A percentile compares a stretch with the other conserved stretches of the same genome.
phyloP scores from a whole-genome alignment of 2,113 vertebrate species.

The Aspiorhynchus laticeps region DNA sequence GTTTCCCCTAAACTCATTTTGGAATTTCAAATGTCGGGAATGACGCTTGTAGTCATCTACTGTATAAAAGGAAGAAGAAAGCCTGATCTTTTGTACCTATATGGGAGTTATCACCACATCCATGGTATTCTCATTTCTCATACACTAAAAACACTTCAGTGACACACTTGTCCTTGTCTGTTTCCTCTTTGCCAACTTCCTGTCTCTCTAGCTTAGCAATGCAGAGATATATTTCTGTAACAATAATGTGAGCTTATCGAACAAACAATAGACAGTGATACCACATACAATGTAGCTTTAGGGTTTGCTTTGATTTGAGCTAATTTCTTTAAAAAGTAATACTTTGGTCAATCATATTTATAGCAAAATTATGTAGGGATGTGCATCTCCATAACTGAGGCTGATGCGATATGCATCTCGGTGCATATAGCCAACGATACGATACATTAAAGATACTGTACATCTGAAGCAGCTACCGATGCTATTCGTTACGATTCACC shows the following conservation, averaged over 20 bases:
- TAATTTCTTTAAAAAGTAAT: no score
- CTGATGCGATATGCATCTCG: no score
- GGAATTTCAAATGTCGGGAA: background rate
- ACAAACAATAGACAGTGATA: background rate
- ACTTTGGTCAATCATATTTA: no score
- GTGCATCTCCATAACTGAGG: no score
- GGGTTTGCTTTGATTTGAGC: no score
- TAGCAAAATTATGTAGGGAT: no score
- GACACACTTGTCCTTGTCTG: background rate
- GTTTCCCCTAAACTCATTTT: background rate
- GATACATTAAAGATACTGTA: no score
- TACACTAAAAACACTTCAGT: background rate
- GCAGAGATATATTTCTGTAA: background rate
- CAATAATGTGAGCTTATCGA: background rate
- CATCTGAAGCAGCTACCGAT: no score
- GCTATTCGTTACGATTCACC: no score
- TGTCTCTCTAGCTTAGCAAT: background rate
- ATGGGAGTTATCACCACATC: background rate
- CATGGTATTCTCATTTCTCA: background rate
- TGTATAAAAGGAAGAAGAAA: background rate
- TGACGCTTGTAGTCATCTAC: background rate
- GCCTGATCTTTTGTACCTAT: background rate
- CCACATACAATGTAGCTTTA: no score
- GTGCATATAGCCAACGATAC: no score
- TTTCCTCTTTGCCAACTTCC: constrained; percentile 19